Conservation (phyloP, 2,888 invertebrate genomes). For the Chrysomela aeneicollis region DNA sequence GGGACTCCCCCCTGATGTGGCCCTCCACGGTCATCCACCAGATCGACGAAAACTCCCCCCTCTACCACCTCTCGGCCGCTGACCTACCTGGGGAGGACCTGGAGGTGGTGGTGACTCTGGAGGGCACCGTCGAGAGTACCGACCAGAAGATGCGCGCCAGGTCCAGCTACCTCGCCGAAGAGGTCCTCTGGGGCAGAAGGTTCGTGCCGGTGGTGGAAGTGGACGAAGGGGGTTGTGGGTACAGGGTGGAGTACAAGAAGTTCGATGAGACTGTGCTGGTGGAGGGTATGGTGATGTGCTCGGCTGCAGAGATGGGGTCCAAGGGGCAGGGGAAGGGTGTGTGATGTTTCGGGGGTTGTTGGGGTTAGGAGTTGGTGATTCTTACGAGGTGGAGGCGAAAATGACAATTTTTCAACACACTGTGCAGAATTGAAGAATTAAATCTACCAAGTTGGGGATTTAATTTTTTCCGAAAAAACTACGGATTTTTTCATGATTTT, state of each 20-base stretch:
- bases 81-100: conserved; percentile 27
- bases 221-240: conserved; percentile 72
- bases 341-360: neutral
- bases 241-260: conserved; percentile 84
- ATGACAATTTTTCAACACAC: too few species aligned
- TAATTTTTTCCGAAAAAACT: too few species aligned
- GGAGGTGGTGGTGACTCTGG: conserved; percentile 36
- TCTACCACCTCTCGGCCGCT: conserved; percentile 87
- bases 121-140: conserved; percentile 78
- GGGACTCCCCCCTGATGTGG: conserved; percentile 94
- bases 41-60: conserved; percentile 85
- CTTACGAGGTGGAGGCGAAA: too few species aligned
- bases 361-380: too few species aligned
- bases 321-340: neutral
- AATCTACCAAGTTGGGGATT: too few species aligned
- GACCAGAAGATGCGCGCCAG: conserved; percentile 82
- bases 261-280: conserved; percentile 84
- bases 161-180: conserved; percentile 79
- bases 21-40: conserved; percentile 91
- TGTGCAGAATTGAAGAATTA: too few species aligned
- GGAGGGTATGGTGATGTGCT: conserved; percentile 85
- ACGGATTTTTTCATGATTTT: too few species aligned
- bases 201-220: conserved; percentile 81
- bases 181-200: conserved; percentile 88
- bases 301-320: conserved; percentile 71